Evolutionary conservation across 2,888 invertebrate genomes (phyloP).

Genomic region (Colletes collaris): DNA sequence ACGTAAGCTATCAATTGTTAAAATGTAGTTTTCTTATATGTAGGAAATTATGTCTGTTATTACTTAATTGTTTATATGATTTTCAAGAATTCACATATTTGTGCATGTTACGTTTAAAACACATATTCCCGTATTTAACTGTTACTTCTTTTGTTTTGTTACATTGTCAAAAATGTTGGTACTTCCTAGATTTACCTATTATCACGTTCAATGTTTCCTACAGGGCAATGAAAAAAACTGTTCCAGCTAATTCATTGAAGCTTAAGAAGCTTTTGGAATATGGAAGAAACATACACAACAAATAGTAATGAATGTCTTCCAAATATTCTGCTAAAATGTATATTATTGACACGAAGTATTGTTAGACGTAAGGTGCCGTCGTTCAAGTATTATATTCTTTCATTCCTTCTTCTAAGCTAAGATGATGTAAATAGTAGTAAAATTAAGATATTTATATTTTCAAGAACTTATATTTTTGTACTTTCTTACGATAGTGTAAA

Average conservation of each 20-base stretch:
- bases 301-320: slow-evolving; percentile 28
- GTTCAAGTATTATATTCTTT: slow-evolving; percentile 40
- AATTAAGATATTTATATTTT: slow-evolving; percentile 33
- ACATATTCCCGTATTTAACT: neutral
- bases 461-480: slow-evolving; percentile 44
- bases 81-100: neutral
- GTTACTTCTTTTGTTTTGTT: neutral
- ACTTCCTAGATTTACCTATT: neutral
- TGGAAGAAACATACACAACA: slow-evolving; percentile 32
- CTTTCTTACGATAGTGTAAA: slow-evolving; percentile 33
- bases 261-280: slow-evolving; percentile 16
- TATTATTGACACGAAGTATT: slow-evolving; percentile 4
- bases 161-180: neutral
- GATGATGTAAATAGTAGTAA: slow-evolving; percentile 38
- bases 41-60: neutral
- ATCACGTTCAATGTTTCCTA: slow-evolving; percentile 36
- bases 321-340: slow-evolving; percentile 9
- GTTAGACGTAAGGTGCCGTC: neutral
- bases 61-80: neutral
- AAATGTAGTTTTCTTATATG: neutral
- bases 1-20: neutral
- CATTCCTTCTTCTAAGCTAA: slow-evolving; percentile 18
- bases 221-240: slow-evolving; percentile 70
- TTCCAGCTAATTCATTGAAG: slow-evolving; percentile 61
- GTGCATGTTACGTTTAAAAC: slow-evolving; percentile 4